Evolutionary conservation across 2,113 vertebrate genomes (phyloP), one percentile per base, ranked within the genome.

Genomic region (Suncus etruscus): DNA sequence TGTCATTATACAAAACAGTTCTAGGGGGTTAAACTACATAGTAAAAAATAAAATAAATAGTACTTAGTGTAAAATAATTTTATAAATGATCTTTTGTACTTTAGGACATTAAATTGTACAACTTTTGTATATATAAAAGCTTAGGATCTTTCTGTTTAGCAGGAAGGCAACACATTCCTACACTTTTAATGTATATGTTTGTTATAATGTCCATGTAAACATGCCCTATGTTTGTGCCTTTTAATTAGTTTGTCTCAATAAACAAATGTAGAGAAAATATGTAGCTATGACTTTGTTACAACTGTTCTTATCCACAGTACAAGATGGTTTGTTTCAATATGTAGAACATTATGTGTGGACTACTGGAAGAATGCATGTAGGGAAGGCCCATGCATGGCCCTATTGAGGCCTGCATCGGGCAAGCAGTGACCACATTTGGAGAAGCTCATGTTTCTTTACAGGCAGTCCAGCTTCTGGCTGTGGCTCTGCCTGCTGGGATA

Each of bases 181-280:
- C 98, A 98, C 98, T 99, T 99, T 98, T 98, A 99, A 99, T 99
- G 98, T 99, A 99, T 99, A 99, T 99, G 98, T 98, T 99, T 98
- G 98, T 99, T 98, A 98, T 97, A 99, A 98, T 98, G 98, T 99
- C 98, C 98, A 98, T 99, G 98, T 99, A 99, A 99, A 99, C 98
- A 99, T 98, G 98, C 99, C 98, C 98, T 98, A 98, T 99, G 98
- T 99, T 99, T 99, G 99, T 99, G 98, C 99, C 99, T 99, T 97
- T 99, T 99, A 99, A 99, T 99, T 99, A 99, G 98, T 98, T 99
- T 98, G 98, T 99, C 99, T 99, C 98, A 99, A 99, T 99, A 99
- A 99, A 99, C 98, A 99, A 98, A 98, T 97, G 98, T 98, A 98
- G 98, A 98, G 98, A 98, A 98, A 98, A 96, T 96, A 98, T 80